Base-by-base conservation (phyloP, 37 sponge, comb jelly and placozoan species). In the Crambe crambe region DNA sequence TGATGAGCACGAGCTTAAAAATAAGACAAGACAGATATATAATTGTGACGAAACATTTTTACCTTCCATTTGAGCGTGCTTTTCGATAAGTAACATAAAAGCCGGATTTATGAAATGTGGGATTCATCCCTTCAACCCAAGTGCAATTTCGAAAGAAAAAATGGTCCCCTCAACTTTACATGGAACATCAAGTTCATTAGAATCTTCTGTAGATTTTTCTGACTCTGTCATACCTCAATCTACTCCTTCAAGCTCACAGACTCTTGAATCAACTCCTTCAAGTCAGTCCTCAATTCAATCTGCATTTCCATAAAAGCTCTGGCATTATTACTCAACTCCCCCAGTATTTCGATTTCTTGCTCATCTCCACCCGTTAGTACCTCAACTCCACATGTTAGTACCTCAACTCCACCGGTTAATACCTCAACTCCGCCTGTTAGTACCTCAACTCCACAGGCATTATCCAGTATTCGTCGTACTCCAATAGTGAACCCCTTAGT, bases 11-110 rank as follows among this genome's bases (percentile, higher is more conserved):
- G 43, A 59, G 47, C 79, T 78, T 38, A 29, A 23, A 20, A 63
- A 40, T 42, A 8, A 12, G 31, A 66, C 68, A 37, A 37, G 38
- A 44, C 67, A 63, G 31, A 17, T 78, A 0, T 64, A 43, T 18
- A 78, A 78, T 40, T 78, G 79, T 66, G 79, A 78, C 38, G 79
- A 65, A 38, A 65, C 51, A 27, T 58, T 58, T 22, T 39, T 64
- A 37, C 79, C 79, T 22, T 67, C n/a, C n/a, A n/a, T n/a, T n/a
- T n/a, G n/a, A n/a, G n/a, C n/a, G n/a, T n/a, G n/a, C n/a, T n/a
- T n/a, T n/a, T n/a, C n/a, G n/a, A n/a, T n/a, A n/a, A n/a, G n/a
- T n/a, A n/a, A n/a, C n/a, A n/a, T n/a, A n/a, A n/a, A 51, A 15
- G 54, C 54, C 9, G 54, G 54, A 15, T 51, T 51, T 51, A 51